phyloP scores from a whole-genome alignment of 2,797 vertebrate genomes.

The Orientallactaga sibirica region DNA sequence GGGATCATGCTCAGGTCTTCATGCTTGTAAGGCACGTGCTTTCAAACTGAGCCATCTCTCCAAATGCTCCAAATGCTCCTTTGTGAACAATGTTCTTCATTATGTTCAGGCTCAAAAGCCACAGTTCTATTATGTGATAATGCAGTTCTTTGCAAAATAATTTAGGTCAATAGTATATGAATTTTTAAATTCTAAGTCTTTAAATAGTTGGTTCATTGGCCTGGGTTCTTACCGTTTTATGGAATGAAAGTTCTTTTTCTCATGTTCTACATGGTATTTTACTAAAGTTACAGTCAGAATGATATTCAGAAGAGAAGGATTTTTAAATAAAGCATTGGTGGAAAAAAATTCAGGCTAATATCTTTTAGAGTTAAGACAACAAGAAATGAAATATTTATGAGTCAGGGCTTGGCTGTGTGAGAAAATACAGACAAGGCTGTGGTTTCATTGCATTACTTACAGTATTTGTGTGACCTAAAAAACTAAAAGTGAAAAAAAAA shows the following conservation, averaged over 20 bases:
- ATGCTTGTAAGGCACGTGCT: no score
- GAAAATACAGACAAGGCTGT: constrained; percentile 81
- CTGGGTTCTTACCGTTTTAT: constrained; percentile 49
- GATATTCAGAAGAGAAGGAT: constrained; percentile 67
- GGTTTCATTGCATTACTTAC: constrained; percentile 87
- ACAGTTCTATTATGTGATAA: background rate
- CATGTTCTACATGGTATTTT: constrained; percentile 52
- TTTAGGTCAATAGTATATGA: constrained; percentile 19
- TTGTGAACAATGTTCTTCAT: background rate
- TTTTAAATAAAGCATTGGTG: constrained; percentile 75
- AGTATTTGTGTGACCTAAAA: constrained; percentile 85
- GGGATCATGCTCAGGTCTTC: no score
- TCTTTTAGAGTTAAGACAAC: constrained; percentile 83
- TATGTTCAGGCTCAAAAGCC: constrained; percentile 18
- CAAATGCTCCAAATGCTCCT: background rate
- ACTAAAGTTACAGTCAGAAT: constrained; percentile 48
- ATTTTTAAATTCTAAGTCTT: constrained; percentile 21
- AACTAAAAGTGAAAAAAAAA: constrained; percentile 76
- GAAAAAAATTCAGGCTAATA: constrained; percentile 79
- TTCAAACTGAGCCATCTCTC: no score
- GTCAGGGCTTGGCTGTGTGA: constrained; percentile 79
- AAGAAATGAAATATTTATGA: constrained; percentile 87
- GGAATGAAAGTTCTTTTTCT: constrained; percentile 67
- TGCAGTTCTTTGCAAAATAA: constrained; percentile 37
- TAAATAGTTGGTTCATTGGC: background rate